Conservation (phyloP, 2,113 vertebrate species). For the Lamprotornis superbus region DNA sequence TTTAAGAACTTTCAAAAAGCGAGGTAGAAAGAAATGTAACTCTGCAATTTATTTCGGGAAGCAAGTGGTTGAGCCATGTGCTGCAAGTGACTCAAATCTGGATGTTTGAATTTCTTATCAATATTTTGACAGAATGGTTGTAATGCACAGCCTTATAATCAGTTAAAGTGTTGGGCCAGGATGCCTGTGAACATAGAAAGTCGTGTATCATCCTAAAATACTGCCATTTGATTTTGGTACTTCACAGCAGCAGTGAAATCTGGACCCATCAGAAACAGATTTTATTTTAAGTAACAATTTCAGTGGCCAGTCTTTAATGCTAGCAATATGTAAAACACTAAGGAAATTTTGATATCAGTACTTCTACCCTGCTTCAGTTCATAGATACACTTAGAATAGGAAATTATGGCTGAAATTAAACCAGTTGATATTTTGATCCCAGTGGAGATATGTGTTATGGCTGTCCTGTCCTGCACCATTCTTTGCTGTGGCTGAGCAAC, state of each 20-base stretch:
- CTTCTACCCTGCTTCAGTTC: background rate
- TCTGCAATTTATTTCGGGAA: constrained; percentile 11
- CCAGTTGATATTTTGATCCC: background rate
- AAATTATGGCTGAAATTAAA: background rate
- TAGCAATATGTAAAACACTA: background rate
- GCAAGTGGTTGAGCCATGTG: background rate
- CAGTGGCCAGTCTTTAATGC: background rate
- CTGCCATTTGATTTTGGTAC: background rate
- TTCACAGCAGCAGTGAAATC: background rate
- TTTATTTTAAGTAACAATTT: background rate
- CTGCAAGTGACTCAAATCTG: background rate
- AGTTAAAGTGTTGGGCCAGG: background rate
- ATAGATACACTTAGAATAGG: background rate
- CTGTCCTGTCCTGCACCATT: background rate
- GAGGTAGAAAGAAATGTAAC: background rate
- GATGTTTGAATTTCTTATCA: background rate
- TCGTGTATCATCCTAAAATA: background rate
- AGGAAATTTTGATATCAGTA: background rate
- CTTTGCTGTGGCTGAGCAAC: background rate
- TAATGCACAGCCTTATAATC: background rate
- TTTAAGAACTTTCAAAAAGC: background rate
- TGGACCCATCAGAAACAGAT: background rate
- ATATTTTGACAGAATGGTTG: constrained; percentile 24
- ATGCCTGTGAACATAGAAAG: background rate
- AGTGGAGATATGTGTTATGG: background rate